Evolutionary conservation across 2,888 invertebrate species (phyloP).

Genomic region (Lithophane semibrunnea): DNA sequence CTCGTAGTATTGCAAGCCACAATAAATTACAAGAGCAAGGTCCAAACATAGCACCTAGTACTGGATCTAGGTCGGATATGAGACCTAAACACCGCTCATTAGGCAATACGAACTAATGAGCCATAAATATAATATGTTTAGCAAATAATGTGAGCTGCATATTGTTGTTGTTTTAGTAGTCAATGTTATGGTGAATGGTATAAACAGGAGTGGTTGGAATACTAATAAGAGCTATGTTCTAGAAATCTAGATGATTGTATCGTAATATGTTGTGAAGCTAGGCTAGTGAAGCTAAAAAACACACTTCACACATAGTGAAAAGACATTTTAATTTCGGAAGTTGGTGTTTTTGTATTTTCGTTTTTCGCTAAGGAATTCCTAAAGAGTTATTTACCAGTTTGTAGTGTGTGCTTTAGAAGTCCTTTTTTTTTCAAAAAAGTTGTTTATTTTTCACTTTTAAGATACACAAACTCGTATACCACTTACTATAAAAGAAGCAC

Average conservation of each 20-base stretch:
- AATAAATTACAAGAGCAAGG: slow-evolving; percentile 51
- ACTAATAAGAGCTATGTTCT: not conserved
- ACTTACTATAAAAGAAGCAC: not conserved
- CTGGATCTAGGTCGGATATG: slow-evolving; percentile 62
- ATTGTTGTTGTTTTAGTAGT: slow-evolving; percentile 13
- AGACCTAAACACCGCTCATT: slow-evolving; percentile 41
- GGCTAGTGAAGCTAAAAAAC: too few relatives aligned
- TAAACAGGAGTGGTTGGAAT: slow-evolving; percentile 3
- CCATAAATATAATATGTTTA: slow-evolving; percentile 31
- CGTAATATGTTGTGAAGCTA: not conserved
- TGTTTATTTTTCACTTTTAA: not conserved
- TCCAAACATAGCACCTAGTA: slow-evolving; percentile 26
- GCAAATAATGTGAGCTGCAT: slow-evolving; percentile 9
- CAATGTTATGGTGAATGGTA: slow-evolving; percentile 16
- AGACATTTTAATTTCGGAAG: not conserved
- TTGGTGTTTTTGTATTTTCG: not conserved
- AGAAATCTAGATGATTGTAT: not conserved
- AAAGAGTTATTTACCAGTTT: not conserved
- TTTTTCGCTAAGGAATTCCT: not conserved
- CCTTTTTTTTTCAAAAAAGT: too few relatives aligned
- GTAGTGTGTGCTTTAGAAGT: not conserved
- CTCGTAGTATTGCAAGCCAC: slow-evolving; percentile 32
- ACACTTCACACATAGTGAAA: not conserved
- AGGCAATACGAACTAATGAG: slow-evolving; percentile 21
- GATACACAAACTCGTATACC: not conserved